phyloP scores from a whole-genome alignment of 2,113 vertebrate genomes.

The Cromileptes altivelis region DNA sequence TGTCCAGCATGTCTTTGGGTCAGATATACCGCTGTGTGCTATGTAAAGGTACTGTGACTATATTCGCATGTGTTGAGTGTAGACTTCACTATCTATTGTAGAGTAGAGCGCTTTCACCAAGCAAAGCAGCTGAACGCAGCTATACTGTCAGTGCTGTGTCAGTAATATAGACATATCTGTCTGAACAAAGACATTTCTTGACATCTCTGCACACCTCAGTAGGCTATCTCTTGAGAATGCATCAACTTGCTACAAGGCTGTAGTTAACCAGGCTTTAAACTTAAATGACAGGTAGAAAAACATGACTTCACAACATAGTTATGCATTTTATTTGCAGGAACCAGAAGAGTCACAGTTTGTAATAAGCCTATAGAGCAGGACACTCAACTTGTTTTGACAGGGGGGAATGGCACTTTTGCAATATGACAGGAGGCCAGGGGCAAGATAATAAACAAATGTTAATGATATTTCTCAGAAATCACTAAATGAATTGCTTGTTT shows the following conservation, averaged over 20 bases:
- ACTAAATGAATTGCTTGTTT: too few relatives aligned
- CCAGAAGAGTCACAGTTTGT: background rate
- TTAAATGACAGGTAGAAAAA: background rate
- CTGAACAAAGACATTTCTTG: background rate
- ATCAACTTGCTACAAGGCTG: background rate
- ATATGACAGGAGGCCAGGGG: too few relatives aligned
- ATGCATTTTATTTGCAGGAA: background rate
- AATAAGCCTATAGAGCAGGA: background rate
- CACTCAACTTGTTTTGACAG: too few relatives aligned
- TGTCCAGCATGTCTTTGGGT: constrained; percentile 3
- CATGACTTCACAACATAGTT: background rate
- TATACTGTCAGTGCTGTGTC: background rate
- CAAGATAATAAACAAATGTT: too few relatives aligned
- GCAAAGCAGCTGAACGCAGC: background rate
- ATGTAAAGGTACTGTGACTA: constrained; percentile 21
- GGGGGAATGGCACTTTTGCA: too few relatives aligned
- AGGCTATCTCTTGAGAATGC: background rate
- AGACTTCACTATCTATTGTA: background rate
- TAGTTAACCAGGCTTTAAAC: background rate
- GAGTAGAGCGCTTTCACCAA: background rate
- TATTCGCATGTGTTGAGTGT: background rate
- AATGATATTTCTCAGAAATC: too few relatives aligned
- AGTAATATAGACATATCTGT: too few relatives aligned
- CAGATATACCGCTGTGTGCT: constrained; percentile 1
- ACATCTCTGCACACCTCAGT: background rate